These are phyloP conservation scores for Euborellia annulipes DNA, from an alignment of 1,140 invertebrate genomes.

Conservation along the genomic window DNA sequence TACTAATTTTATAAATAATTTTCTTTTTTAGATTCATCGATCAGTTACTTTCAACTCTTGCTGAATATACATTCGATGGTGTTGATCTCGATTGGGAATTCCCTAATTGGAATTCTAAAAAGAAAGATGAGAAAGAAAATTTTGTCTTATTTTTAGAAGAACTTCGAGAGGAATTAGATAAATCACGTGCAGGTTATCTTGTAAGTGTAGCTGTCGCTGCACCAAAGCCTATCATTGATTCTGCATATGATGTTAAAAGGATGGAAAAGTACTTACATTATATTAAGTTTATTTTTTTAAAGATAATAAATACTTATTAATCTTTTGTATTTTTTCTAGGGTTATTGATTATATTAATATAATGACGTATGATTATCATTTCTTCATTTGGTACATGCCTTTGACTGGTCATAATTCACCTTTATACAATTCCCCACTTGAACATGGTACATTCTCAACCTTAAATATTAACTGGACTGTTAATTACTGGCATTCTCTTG, in stretches of 20 bases:
- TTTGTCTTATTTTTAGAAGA: conserved; percentile 55
- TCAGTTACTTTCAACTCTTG: conserved; percentile 42
- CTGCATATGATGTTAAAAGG: conserved; percentile 56
- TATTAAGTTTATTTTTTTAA: conserved; percentile 11
- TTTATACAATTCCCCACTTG: conserved; percentile 39
- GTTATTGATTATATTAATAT: conserved; percentile 71
- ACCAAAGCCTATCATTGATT: conserved; percentile 49
- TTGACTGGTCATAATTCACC: conserved; percentile 73
- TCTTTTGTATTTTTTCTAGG: conserved; percentile 27
- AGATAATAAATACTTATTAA: conserved; percentile 7
- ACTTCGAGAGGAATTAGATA: conserved; percentile 43
- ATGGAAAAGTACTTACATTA: conserved; percentile 51
- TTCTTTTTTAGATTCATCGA: conserved; percentile 42
- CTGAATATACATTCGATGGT: conserved; percentile 52
- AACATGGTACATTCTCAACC: conserved; percentile 47
- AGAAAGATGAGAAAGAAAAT: conserved; percentile 41
- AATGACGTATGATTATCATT: conserved; percentile 84
- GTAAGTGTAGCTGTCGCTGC: conserved; percentile 63
- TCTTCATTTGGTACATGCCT: conserved; percentile 54
- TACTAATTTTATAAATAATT: too few species aligned
- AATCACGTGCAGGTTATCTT: conserved; percentile 37
- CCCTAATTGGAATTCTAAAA: conserved; percentile 42
- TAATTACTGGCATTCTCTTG: conserved; percentile 60
- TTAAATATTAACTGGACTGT: conserved; percentile 72
- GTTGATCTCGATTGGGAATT: conserved; percentile 83